Base-by-base conservation (phyloP, 2,888 invertebrate genomes). In the Drosophila tripunctata region DNA sequence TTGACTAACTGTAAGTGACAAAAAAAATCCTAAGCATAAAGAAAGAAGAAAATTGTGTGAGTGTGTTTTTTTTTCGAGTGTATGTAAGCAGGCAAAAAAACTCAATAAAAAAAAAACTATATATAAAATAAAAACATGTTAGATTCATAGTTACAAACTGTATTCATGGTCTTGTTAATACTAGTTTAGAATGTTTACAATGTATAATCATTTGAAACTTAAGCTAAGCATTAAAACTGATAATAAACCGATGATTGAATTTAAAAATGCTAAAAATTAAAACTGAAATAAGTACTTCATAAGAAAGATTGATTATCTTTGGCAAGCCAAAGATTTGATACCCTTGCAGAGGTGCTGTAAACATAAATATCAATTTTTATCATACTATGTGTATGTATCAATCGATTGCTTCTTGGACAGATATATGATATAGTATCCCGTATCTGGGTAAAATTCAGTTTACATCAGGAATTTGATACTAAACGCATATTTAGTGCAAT, bases 131-230 rank as follows among this genome's bases (percentile, higher is more conserved):
- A n/a, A n/a, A n/a, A n/a, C n/a, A n/a, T 19, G 27, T 36, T 57
- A 51, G 54, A 41, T 47, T 43, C 47, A 66, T 70, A 64, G 57
- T 75, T 63, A 55, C 41, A 52, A 65, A 65, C 50, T 66, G 66
- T 75, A 75, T 47, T 71, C 44, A 69, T 52, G 58, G 41, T 71
- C 71, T 52, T 67, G 67, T 75, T 73, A 75, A 71, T 71, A 70
- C 35, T 73, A 75, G 76, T 27, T 52, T 77, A 74, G 74, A 45
- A 52, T 60, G 68, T 73, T 77, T 54, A 48, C 10, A 55, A 74
- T 65, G 43, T 65, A 44, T 75, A 60, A 75, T 52, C 71, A 14
- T 48, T 52, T 40, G 58, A 35, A 35, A 52, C n/a, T 24, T 8
- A 54, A 52, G 36, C 14, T 30, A 8, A 50, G 47, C 40, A 36